Evolutionary conservation across 2,888 invertebrate genomes (phyloP), one percentile per base, ranked within the genome.

Genomic region (Operophtera brumata): DNA sequence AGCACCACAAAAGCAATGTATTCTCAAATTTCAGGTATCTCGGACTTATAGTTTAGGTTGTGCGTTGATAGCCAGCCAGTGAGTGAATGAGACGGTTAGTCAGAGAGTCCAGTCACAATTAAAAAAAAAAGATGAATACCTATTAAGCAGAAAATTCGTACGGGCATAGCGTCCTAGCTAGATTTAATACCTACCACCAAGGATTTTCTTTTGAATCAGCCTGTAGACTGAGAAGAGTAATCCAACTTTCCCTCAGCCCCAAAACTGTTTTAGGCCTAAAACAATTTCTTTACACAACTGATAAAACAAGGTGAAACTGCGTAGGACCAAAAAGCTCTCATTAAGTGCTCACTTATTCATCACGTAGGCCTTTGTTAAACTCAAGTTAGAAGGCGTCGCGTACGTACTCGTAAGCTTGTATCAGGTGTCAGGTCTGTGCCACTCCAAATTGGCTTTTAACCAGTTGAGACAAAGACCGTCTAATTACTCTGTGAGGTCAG

Each of bases 321-420:
- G 55, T 47, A 39, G 39, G 50, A 42, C 30, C 42, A 42, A 47
- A 54, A 54, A 40, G 40, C 54, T 45, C 48, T 48, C 53, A 53
- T 47, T 53, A 45, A 6, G 28, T 40, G 47, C 13, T 53, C 43
- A 30, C 12, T 48, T 54, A 54, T 48, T 54, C 48, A 45, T 48
- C 44, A 48, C 54, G 35, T 48, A 47, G 34, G 30, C 47, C 47
- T 39, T 28, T 45, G 54, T 45, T 40, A 30, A 43, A 43, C 39
- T 47, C 39, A 41, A 40, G 42, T 43, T 44, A 39, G 32, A 34
- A 40, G 34, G 26, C 34, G 39, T 37, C 39, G 41, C 47, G n/a
- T 36, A 47, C 30, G 11, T 20, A 20, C 20, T 20, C 20, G 20
- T 47, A 47, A 9, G 11, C 20, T 39, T 37, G 11, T 34, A n/a